phyloP scores from a whole-genome alignment of 2,113 vertebrate genomes.

The Podiceps cristatus region DNA sequence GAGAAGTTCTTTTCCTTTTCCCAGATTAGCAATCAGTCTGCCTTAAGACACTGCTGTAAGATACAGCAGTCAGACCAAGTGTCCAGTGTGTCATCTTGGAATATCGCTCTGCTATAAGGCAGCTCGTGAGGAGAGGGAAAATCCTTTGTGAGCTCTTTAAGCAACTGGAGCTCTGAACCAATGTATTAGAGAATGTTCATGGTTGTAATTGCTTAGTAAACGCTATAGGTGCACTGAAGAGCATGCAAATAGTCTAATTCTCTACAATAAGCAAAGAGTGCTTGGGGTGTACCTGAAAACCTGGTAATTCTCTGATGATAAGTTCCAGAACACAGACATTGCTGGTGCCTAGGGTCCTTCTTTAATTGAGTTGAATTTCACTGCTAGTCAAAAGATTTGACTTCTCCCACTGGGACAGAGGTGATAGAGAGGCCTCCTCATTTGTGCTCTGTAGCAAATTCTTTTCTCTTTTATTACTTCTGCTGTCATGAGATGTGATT shows the following conservation, averaged over 20 bases:
- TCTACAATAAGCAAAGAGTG: not conserved
- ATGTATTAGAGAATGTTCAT: not conserved
- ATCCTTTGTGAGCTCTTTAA: not conserved
- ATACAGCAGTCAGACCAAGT: not conserved
- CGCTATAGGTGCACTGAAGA: not conserved
- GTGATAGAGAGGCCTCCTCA: not conserved
- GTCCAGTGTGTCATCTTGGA: not conserved
- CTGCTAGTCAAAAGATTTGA: not conserved
- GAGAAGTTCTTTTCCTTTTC: not conserved
- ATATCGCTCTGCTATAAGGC: not conserved
- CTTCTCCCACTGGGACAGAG: not conserved
- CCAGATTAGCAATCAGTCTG: not conserved
- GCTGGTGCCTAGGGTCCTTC: not conserved
- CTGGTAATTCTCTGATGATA: not conserved
- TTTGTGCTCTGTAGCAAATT: not conserved
- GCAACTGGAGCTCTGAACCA: not conserved
- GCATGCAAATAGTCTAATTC: not conserved
- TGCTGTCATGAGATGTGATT: not conserved
- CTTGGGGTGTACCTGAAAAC: not conserved
- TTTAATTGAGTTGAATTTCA: not conserved
- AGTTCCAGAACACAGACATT: not conserved
- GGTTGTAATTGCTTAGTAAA: not conserved
- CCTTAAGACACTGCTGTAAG: not conserved
- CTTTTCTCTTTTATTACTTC: not conserved
- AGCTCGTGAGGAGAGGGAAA: not conserved